Base-by-base conservation (phyloP, 2,888 invertebrate species). In the Eutolmus rufibarbis region DNA sequence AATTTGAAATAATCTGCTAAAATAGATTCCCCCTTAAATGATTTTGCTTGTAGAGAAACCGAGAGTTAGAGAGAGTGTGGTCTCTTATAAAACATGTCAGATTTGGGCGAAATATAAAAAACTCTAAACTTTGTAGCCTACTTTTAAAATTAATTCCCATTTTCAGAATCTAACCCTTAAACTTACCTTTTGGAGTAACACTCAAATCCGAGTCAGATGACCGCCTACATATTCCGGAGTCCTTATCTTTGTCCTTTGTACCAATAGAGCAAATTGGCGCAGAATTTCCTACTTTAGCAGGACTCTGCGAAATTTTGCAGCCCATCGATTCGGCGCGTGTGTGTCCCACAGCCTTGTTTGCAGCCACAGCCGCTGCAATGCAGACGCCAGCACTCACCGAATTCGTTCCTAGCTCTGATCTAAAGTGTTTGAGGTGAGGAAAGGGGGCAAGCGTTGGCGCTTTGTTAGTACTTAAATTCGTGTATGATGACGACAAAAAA, bases 141-240 rank as follows among this genome's bases (percentile, higher is more conserved):
- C 31, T 51, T 40, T 40, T 40, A 40, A 40, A 40, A 40, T 40
- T 12, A 40, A 57, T 66, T 12, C 23, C 12, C 9, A 66, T 66
- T 12, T 66, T 66, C 1, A n/a, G n/a, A 51, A 51, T 5, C 2
- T 66, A 66, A 66, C 28, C 28, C 14, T 12, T 66, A 12, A 66
- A 85, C 91, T 93, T 93, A 98, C 98, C 98, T 96, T 97, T 98
- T 5, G 98, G 97, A 14, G 98, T 97, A 81, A 97, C 95, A 93
- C 97, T 98, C 89, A 98, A 94, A 93, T 98, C 98, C 0, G 98
- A 98, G 92, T 98, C 98, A 2, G 98, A 98, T 4, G 98, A 98
- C 89, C 98, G 94, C 86, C 98, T 94, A 91, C 96, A 96, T 88
- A 96, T 93, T 92, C 94, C 92, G 92, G 91, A 84, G 92, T 91